These are phyloP conservation scores for Protomyctophum bolini DNA, from an alignment of 2,113 vertebrate genomes.

Conservation along the genomic window DNA sequence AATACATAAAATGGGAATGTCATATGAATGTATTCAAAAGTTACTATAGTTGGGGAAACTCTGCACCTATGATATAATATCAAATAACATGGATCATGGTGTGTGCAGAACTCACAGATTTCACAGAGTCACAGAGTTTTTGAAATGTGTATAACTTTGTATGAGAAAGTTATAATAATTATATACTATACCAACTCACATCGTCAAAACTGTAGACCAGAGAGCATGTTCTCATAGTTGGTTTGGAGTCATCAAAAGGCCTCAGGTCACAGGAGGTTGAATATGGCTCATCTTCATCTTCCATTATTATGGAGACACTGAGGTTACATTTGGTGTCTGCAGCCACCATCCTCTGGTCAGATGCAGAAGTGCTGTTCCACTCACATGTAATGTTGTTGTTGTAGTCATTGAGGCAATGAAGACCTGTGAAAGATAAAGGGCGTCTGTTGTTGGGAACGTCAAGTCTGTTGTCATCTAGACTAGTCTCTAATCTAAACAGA, in stretches of 20 bases:
- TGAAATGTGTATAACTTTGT: no score
- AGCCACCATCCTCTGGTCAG: background rate
- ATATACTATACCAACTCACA: slow-evolving; percentile 25
- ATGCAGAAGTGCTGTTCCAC: slow-evolving; percentile 27
- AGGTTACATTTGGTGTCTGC: background rate
- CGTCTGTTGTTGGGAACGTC: fast-evolving
- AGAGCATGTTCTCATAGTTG: slow-evolving; percentile 18
- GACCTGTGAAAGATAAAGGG: slow-evolving; percentile 9
- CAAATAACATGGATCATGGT: no score
- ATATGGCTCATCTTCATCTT: background rate
- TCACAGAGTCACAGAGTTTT: no score
- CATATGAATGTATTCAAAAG: no score
- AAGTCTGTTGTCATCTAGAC: background rate
- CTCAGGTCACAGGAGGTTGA: background rate
- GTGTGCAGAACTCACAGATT: no score
- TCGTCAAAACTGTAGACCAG: slow-evolving; percentile 9
- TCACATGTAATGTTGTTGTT: slow-evolving; percentile 28
- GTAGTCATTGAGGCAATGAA: slow-evolving; percentile 57
- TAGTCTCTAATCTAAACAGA: no score
- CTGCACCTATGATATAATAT: no score
- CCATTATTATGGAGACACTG: background rate
- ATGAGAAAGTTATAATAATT: background rate
- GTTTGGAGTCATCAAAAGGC: slow-evolving; percentile 13
- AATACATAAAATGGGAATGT: no score
- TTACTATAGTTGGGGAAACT: no score